Percentiles rank a stretch among this genome's conserved stretches.
These are phyloP conservation scores for Saimiri boliviensis DNA, from an alignment of 2,113 vertebrate species.

Conservation along the genomic window DNA sequence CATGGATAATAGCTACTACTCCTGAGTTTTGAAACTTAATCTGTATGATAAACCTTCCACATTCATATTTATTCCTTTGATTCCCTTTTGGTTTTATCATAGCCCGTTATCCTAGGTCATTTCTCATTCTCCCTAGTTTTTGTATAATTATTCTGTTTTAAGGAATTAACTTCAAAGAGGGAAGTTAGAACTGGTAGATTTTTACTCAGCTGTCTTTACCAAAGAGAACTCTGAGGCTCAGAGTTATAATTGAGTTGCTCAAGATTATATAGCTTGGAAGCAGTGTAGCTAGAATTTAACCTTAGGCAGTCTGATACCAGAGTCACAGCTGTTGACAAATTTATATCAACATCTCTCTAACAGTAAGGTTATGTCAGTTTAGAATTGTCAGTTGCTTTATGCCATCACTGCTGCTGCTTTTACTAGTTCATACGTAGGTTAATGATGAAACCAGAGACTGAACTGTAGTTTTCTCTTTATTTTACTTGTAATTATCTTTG, in stretches of 20 bases:
- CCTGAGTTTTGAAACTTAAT: neutral
- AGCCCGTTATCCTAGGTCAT: neutral
- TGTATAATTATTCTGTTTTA: neutral
- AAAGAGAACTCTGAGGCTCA: neutral
- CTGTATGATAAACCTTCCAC: neutral
- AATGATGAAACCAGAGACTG: neutral
- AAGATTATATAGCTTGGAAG: neutral
- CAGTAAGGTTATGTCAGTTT: neutral
- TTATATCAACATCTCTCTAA: neutral
- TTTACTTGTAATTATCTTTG: neutral
- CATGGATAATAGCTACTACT: neutral
- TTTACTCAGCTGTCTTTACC: neutral
- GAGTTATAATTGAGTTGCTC: neutral
- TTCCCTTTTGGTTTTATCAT: constrained; percentile 6
- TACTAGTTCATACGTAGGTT: neutral
- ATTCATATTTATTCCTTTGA: neutral
- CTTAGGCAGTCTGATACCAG: neutral
- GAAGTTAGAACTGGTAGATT: neutral
- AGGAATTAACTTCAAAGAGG: neutral
- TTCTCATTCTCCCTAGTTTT: neutral
- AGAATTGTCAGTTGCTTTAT: neutral
- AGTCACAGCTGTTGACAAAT: neutral
- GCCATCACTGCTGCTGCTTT: neutral
- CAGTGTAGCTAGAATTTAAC: neutral
- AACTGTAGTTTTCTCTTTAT: neutral